Evolutionary conservation across 2,888 invertebrate genomes (phyloP).

Genomic region (Oithona nana): DNA sequence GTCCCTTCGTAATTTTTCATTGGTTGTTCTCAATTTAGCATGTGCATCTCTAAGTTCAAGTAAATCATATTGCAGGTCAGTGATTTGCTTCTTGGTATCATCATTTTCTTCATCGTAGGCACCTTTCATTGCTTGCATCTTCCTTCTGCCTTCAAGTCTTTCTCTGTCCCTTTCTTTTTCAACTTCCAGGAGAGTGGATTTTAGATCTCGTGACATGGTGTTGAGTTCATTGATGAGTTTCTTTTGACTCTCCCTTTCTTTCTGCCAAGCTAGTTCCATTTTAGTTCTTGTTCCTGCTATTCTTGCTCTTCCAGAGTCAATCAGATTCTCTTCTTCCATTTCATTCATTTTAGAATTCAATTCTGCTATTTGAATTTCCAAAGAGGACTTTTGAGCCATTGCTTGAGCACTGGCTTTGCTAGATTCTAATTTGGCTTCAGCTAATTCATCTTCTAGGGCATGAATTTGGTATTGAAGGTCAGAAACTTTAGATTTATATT

Average conservation of each 20-base stretch:
- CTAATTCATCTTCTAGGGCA: conserved; percentile 68
- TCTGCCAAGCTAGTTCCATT: conserved; percentile 81
- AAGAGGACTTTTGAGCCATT: conserved; percentile 66
- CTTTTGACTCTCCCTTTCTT: conserved; percentile 77
- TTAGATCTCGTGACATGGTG: conserved; percentile 61
- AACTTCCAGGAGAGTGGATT: conserved; percentile 37
- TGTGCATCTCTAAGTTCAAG: conserved; percentile 74
- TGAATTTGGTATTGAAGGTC: conserved; percentile 53
- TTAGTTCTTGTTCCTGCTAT: conserved; percentile 66
- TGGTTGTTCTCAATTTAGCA: conserved; percentile 70
- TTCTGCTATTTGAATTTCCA: conserved; percentile 67
- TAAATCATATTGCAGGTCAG: conserved; percentile 60
- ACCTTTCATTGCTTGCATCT: conserved; percentile 62
- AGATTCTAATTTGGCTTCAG: conserved; percentile 57
- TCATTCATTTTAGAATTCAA: conserved; percentile 71
- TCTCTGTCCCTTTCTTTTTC: conserved; percentile 78
- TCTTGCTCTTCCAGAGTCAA: conserved; percentile 62
- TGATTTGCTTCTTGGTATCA: conserved; percentile 47
- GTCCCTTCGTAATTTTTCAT: conserved; percentile 69
- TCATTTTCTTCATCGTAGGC: conserved; percentile 71
- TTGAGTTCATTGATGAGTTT: conserved; percentile 74
- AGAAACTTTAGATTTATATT: conserved; percentile 10
- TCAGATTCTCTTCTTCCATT: conserved; percentile 66
- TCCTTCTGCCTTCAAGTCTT: conserved; percentile 61
- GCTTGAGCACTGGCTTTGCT: conserved; percentile 70